Conservation (phyloP, 2,113 vertebrate species). For the Dromaius novaehollandiae region DNA sequence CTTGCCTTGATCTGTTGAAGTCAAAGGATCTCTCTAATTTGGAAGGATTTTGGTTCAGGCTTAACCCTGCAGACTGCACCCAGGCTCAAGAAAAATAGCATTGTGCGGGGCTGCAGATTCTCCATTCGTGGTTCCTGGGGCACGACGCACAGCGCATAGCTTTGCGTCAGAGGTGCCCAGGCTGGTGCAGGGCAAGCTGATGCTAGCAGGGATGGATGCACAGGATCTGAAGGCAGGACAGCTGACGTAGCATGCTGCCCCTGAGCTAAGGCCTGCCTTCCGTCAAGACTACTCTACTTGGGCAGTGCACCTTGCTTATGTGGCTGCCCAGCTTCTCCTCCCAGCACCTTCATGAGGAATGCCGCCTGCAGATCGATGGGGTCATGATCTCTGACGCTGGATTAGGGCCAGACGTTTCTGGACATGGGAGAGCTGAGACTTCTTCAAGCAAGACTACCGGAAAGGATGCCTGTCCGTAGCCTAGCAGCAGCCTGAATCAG, state of each 20-base stretch:
- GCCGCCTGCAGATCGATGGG: background rate
- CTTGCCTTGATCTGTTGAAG: background rate
- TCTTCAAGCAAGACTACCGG: background rate
- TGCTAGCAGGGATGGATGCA: background rate
- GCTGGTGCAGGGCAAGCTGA: background rate
- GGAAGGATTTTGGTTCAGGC: background rate
- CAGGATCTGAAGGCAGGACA: background rate
- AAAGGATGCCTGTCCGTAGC: background rate
- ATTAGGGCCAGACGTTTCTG: background rate
- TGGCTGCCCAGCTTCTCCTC: background rate
- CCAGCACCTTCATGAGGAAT: background rate
- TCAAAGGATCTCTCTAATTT: background rate
- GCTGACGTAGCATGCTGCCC: background rate
- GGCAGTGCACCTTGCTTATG: background rate
- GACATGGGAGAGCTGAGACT: background rate
- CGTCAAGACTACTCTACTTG: background rate
- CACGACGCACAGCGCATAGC: background rate
- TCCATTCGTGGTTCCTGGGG: background rate
- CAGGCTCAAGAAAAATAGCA: background rate
- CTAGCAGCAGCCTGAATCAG: background rate
- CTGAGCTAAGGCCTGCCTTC: background rate
- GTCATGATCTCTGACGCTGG: background rate
- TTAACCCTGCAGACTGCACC: background rate
- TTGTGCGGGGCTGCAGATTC: background rate
- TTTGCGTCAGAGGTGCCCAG: background rate